phyloP scores from a whole-genome alignment of 2,888 invertebrate genomes.

The Bellardia bayeri region DNA sequence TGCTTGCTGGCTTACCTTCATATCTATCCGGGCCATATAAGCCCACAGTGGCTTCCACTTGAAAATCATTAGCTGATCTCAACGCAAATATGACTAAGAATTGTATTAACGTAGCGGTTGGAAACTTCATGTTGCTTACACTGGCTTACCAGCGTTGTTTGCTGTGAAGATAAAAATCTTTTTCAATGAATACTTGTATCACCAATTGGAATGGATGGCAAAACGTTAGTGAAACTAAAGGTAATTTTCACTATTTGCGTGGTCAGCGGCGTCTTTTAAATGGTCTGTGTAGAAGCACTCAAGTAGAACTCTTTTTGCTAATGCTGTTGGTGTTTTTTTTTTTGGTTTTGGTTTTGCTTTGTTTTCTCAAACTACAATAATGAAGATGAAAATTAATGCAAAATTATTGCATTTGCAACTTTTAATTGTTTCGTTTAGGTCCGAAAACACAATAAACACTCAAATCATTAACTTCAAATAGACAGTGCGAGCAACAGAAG shows the following conservation, averaged over 20 bases:
- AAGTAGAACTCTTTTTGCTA: conserved; percentile 63
- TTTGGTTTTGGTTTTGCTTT: too few relatives aligned
- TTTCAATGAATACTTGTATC: conserved; percentile 11
- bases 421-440: conserved; percentile 70
- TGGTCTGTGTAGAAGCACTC: conserved; percentile 49
- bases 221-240: conserved; percentile 37
- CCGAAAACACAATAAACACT: conserved; percentile 33
- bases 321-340: neutral
- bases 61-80: conserved; percentile 29
- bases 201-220: neutral
- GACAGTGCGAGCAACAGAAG: conserved; percentile 14
- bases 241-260: conserved; percentile 67
- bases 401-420: conserved; percentile 59
- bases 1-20: conserved; percentile 65
- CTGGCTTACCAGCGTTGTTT: conserved; percentile 43
- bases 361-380: conserved; percentile 30
- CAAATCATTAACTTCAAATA: conserved; percentile 35
- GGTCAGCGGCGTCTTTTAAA: conserved; percentile 61
- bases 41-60: conserved; percentile 70
- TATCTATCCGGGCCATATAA: conserved; percentile 75
- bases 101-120: conserved; percentile 50
- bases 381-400: conserved; percentile 68
- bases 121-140: conserved; percentile 55
- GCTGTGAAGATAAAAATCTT: conserved; percentile 38
- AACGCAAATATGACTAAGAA: conserved; percentile 57